Base-by-base conservation (phyloP, 2,797 vertebrate genomes). In the Anas capensis region DNA sequence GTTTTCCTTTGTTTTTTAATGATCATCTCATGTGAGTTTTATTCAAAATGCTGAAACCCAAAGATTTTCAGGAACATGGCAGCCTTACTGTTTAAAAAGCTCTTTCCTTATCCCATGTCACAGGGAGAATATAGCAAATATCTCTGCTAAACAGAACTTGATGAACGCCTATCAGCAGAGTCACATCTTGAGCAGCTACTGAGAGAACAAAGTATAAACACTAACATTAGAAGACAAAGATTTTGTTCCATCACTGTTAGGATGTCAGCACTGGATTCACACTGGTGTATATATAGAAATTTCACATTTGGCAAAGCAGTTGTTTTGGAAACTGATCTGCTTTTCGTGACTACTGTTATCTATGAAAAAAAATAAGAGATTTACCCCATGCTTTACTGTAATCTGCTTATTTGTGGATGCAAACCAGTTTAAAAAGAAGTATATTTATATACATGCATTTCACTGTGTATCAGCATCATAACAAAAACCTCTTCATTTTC, bases 401-500 rank as follows among this genome's bases (percentile, higher is more conserved):
- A 86, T 86, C 65, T 93, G 31, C 31, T 95, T 90, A 86, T 88
- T 88, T 84, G 58, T 60, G 70, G 61, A 46, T 84, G 75, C 61
- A 92, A 65, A 76, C 75, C 34, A 77, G 80, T 88, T 91, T 78
- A 71, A 87, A 92, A 76, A 81, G 24, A 92, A 48, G 20, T 34
- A 27, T 87, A 65, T 93, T 82, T 91, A 33, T 61, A 60, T 27
- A 82, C 33, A 40, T 20, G 36, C 29, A 75, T 81, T 96, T 95
- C 27, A 53, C 57, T 65, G 56, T 54, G 3, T 77, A 85, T 71
- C 82, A 81, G 54, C 56, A 46, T 79, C 33, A 46, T 8, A 80
- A 60, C 23, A 49, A 86, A 51, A 71, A 86, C 95, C 75, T 80
- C 78, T 86, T 26, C 38, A 42, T 18, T 23, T 79, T 40, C 64